Evolutionary conservation across 1,140 invertebrate species (phyloP), one percentile per base, ranked within the genome.

Genomic region (Pseudomyrmex sp.): DNA sequence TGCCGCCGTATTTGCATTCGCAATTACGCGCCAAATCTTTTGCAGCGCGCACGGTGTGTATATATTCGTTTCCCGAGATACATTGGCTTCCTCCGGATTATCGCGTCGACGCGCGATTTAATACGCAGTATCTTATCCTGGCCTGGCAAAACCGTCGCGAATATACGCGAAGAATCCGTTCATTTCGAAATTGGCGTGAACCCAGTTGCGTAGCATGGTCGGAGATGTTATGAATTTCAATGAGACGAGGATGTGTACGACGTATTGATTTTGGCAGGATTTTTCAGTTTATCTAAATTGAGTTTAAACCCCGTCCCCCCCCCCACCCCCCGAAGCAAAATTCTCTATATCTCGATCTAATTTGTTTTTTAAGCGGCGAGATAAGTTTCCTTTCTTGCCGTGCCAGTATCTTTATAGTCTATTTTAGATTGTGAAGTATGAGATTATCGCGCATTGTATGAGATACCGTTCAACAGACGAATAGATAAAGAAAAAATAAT

Each of bases 1-100:
- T 54, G 35, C 35, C 35, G 58, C 70, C 18, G 70, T 76, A 63
- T 82, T 82, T 63, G 48, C 58, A 74, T 82, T 82, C 61, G 48
- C 26, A 76, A 72, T 86, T 85, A 85, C 74, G 52, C 52, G 12
- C 48, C 1, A 44, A 7, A 0, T 54, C 44, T 35, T 68, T 52
- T 12, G 48, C 74, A 15, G 58, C 20, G 72, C 46, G 46, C 5
- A 35, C 35, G 35, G 4, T 26, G 0, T 52, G 1, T 52, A 61
- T n/a, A 54, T 15, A 4, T 20, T 20, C 18, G 12, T 26, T 58
- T 10, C 65, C 18, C 44, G n/a, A 35, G 66, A 59, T 72, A 72
- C 50, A 52, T 80, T 56, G 46, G 20, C 59, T 70, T 5, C 54
- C 59, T 26, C 12, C 12, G 54, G 66, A 80, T 80, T 80, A 80